These are phyloP conservation scores for Cardiocondyla obscurior DNA, from an alignment of 1,140 invertebrate species.

Conservation along the genomic window DNA sequence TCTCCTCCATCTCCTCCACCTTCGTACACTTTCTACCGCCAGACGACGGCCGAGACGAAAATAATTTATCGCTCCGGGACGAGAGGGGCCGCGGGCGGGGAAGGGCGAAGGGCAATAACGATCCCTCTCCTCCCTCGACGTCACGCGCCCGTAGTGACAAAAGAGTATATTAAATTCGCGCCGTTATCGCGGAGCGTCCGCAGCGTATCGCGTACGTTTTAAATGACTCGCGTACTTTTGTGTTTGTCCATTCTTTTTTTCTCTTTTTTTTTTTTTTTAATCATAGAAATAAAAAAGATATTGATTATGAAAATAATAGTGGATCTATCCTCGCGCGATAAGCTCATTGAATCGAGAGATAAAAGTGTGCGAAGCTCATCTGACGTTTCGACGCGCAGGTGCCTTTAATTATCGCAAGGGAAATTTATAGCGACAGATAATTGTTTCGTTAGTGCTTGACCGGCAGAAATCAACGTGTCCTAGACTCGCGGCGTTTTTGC, in stretches of 20 bases:
- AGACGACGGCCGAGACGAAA: slow-evolving; percentile 58
- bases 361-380: neutral
- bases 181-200: neutral
- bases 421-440: neutral
- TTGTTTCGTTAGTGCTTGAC: neutral
- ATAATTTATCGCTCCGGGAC: slow-evolving; percentile 60
- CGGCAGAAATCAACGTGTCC: neutral
- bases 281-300: no score
- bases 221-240: neutral
- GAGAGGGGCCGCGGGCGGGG: neutral
- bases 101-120: slow-evolving; percentile 45
- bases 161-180: slow-evolving; percentile 32
- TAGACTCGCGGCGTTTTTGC: neutral
- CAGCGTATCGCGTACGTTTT: neutral
- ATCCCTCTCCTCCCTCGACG: neutral
- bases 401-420: neutral
- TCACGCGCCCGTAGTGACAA: slow-evolving; percentile 41
- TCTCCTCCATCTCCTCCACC: slow-evolving; percentile 7
- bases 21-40: slow-evolving; percentile 55
- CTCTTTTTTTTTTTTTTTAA: no score
- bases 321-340: neutral
- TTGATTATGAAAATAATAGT: no score
- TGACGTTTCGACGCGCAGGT: neutral
- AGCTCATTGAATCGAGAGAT: neutral
- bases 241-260: no score